These are phyloP conservation scores for Apamea crenata DNA, from an alignment of 2,888 invertebrate species.

Conservation along the genomic window DNA sequence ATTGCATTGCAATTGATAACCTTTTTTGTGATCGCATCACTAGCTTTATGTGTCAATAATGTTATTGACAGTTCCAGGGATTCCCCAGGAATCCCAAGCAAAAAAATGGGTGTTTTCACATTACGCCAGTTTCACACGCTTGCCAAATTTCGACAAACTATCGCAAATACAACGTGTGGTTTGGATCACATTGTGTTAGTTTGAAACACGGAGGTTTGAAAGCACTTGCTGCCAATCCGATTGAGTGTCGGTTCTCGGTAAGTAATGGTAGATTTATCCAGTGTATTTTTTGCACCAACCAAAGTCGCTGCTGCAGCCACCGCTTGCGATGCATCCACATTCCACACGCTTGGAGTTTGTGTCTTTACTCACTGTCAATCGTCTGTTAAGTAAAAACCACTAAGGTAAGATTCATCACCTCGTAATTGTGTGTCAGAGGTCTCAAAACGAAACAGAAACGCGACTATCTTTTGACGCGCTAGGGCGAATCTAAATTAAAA, in stretches of 20 bases:
- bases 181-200: neutral
- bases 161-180: neutral
- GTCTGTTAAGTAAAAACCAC: neutral
- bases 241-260: neutral
- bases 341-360: neutral
- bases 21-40: neutral
- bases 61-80: neutral
- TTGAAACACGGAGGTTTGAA: too few species aligned
- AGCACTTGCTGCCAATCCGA: neutral
- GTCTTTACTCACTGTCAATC: neutral
- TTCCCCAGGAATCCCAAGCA: slow-evolving; percentile 6
- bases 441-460: too few species aligned
- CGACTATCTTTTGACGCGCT: too few species aligned
- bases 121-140: neutral
- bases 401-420: too few species aligned
- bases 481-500: too few species aligned
- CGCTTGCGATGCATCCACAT: neutral
- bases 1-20: too few species aligned
- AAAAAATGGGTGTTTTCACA: neutral
- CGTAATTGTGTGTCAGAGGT: too few species aligned
- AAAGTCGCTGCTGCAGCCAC: neutral
- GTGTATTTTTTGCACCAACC: neutral
- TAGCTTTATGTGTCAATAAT: neutral
- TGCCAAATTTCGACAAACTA: neutral
- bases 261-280: neutral